Conservation (phyloP, 2,113 vertebrate species). For the Chinchilla lanigera region DNA sequence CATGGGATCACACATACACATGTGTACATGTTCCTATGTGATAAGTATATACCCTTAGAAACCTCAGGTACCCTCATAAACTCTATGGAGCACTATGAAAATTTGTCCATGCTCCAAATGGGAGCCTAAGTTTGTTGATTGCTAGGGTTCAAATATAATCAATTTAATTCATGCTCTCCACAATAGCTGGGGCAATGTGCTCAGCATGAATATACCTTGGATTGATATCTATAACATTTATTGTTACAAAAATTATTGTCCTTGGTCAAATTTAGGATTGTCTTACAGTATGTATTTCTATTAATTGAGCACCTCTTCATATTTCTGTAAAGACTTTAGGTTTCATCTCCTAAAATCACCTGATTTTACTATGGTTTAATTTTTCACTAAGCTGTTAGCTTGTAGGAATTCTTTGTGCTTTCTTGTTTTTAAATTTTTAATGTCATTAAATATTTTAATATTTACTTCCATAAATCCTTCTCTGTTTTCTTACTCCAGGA, state of each 20-base stretch:
- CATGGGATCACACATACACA: no score
- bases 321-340: neutral
- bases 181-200: neutral
- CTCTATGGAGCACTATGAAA: neutral
- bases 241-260: neutral
- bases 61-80: neutral
- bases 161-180: neutral
- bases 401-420: neutral
- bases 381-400: neutral
- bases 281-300: neutral
- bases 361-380: neutral
- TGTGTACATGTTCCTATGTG: neutral
- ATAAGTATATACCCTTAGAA: neutral
- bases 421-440: neutral
- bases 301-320: neutral
- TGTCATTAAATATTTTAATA: neutral
- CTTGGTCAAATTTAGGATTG: neutral
- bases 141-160: neutral
- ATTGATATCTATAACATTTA: neutral
- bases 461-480: neutral
- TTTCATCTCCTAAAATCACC: neutral
- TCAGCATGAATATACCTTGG: neutral
- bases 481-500: neutral
- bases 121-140: neutral
- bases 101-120: neutral